Evolutionary conservation across 64 coral and sea anemone species (phyloP).

Genomic region (Porites australiensis): DNA sequence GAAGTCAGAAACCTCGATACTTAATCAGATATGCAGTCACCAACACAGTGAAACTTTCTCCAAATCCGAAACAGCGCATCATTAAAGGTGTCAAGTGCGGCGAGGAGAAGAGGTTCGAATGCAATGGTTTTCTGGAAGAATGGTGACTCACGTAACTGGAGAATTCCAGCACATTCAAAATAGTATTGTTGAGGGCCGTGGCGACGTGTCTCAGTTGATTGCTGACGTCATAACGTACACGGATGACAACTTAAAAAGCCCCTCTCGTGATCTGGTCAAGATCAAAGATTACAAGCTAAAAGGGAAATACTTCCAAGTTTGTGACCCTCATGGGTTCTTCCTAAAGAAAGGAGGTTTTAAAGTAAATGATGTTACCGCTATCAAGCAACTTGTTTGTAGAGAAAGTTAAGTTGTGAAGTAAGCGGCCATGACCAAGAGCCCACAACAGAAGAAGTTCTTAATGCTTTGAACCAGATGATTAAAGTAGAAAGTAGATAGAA

Average conservation of each 20-base stretch:
- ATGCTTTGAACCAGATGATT: neutral
- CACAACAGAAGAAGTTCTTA: neutral
- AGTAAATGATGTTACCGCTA: conserved; percentile 16
- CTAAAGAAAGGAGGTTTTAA: conserved; percentile 22
- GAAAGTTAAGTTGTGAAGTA: neutral
- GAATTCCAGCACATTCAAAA: conserved; percentile 12
- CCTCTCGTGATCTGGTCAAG: neutral
- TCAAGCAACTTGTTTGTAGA: neutral
- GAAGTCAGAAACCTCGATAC: conserved; percentile 1
- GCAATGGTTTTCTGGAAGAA: conserved; percentile 37
- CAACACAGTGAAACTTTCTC: neutral
- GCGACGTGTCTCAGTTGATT: neutral
- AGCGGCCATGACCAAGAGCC: neutral
- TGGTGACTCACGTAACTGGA: neutral
- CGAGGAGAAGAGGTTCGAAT: neutral
- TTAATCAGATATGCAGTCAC: neutral
- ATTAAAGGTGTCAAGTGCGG: conserved; percentile 25
- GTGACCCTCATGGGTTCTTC: conserved; percentile 57
- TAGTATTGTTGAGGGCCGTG: neutral
- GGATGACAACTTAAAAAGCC: neutral
- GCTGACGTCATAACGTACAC: neutral
- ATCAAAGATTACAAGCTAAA: conserved; percentile 6
- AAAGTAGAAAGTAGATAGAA: no score
- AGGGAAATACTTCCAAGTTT: conserved; percentile 30
- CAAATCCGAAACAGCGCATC: neutral